Conservation (phyloP, 1,140 invertebrate species). For the Mylabris phalerata region DNA sequence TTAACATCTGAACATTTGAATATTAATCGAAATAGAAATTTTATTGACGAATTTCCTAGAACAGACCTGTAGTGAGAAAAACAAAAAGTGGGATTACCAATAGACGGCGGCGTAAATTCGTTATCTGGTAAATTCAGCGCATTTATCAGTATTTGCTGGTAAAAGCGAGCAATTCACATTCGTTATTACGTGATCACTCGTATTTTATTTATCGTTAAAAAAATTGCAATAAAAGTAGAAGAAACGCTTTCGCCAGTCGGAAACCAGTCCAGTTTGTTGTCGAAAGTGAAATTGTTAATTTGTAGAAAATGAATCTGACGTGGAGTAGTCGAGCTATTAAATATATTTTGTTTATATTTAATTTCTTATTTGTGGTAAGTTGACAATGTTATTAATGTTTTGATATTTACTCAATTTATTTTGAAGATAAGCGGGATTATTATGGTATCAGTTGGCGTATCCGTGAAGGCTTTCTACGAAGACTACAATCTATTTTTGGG, state of each 20-base stretch:
- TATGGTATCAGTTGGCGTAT: conserved; percentile 64
- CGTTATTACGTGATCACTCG: too few species aligned
- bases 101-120: too few species aligned
- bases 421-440: conserved; percentile 36
- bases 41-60: too few species aligned
- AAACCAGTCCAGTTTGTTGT: neutral
- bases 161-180: too few species aligned
- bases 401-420: neutral
- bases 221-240: neutral
- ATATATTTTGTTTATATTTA: conserved; percentile 29
- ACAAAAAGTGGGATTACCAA: too few species aligned
- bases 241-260: neutral
- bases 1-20: too few species aligned
- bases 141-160: too few species aligned
- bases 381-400: conserved; percentile 2
- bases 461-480: conserved; percentile 56
- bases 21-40: too few species aligned
- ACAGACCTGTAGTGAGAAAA: too few species aligned
- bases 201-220: too few species aligned
- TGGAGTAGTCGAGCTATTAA: conserved; percentile 25
- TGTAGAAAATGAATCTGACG: neutral
- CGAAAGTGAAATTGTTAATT: neutral
- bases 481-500: conserved; percentile 61
- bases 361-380: conserved; percentile 36
- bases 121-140: too few species aligned